Evolutionary conservation across 2,113 vertebrate genomes (phyloP), one percentile per base, ranked within the genome.

Genomic region (Etia nguti): DNA sequence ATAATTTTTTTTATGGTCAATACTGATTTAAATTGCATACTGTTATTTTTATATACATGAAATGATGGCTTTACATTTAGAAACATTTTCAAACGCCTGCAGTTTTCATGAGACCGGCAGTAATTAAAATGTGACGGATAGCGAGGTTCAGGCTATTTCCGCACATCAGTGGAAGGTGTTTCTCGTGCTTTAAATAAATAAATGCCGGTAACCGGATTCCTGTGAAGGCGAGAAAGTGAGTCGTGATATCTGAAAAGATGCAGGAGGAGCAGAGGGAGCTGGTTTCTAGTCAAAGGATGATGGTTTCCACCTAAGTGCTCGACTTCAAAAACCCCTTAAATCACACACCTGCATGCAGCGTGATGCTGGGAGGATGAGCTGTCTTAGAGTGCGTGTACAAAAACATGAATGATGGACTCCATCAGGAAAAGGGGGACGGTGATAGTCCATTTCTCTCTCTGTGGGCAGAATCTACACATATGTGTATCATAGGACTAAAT

Each of bases 371-470:
- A 73, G 68, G 68, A 13, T 73, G 68, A 46, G 38, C 38, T 29
- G 68, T 0, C 62, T 41, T 0, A 13, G 62, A 68, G 20, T 68
- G 11, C 4, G 0, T 41, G 62, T 24, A 2, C 36, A 68, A 6
- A 41, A 41, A 36, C 65, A 70, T 43, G 65, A 70, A 24, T 43
- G 65, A 70, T 41, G 65, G n/a, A 41, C 4, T 24, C 20, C 62
- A 41, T 68, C 20, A 68, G 62, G n/a, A 41, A 68, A 41, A 68
- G 62, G 62, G 41, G n/a, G 60, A 6, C 0, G 0, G n/a, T 24
- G n/a, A 24, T 15, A 6, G 7, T 43, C 8, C n/a, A 43, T 10
- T 6, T 1, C 38, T 70, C 36, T 10, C 65, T 43, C 0, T 43
- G 13, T 48, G 15, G 31, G 60, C 20, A 65, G 18, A 12, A 65